Conservation (phyloP, 1,140 invertebrate genomes). For the Drosophila guanche region DNA sequence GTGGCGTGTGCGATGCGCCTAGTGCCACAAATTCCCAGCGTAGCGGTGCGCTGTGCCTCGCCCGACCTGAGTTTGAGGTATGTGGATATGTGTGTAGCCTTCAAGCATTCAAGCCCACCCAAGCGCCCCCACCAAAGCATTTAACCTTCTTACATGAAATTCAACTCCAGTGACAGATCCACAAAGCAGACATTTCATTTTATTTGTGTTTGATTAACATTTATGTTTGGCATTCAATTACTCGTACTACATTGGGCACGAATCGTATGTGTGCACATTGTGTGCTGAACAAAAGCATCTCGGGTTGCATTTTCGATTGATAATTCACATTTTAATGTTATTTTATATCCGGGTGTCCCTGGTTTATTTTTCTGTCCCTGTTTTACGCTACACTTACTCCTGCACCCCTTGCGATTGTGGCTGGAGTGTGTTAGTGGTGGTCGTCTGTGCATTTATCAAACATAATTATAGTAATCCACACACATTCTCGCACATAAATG, state of each 20-base stretch:
- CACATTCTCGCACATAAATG: not conserved
- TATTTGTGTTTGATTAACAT: conserved; percentile 66
- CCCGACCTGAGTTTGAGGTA: conserved; percentile 96
- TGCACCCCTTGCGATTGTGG: not conserved
- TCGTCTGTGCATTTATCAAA: conserved; percentile 6
- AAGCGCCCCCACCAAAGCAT: not conserved
- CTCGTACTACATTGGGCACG: conserved; percentile 44
- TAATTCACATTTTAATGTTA: conserved; percentile 2
- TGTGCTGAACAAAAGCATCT: not conserved
- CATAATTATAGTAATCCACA: conserved; percentile 3
- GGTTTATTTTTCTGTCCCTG: not conserved
- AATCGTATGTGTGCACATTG: conserved; percentile 1
- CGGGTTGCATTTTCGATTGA: conserved; percentile 23
- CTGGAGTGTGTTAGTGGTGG: not conserved
- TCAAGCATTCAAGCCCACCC: not conserved
- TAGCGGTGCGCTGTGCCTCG: conserved; percentile 94
- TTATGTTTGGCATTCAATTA: conserved; percentile 47
- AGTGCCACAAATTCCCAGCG: conserved; percentile 92
- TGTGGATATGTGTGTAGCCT: conserved; percentile 85
- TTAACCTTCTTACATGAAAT: no score
- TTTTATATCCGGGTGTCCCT: conserved; percentile 1
- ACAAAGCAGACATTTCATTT: conserved; percentile 55
- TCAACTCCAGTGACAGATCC: no score
- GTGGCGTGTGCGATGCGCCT: conserved; percentile 97
- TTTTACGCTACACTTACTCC: not conserved